Conservation (phyloP, 2,797 vertebrate species). For the Dicrostonyx torquatus region DNA sequence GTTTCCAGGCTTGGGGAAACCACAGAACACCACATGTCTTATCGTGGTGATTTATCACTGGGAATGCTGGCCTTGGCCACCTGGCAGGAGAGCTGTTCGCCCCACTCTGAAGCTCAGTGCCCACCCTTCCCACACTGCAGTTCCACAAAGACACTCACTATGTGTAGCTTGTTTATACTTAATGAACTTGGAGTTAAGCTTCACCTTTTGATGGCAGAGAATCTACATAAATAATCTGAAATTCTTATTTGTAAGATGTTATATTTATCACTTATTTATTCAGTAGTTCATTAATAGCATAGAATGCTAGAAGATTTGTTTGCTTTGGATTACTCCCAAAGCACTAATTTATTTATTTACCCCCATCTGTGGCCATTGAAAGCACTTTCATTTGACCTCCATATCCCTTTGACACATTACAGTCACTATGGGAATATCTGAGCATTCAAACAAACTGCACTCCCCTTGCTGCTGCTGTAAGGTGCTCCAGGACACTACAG, state of each 20-base stretch:
- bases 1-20: neutral
- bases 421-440: neutral
- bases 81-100: neutral
- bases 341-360: neutral
- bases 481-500: neutral
- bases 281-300: neutral
- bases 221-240: neutral
- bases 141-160: neutral
- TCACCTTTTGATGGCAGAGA: neutral
- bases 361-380: neutral
- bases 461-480: neutral
- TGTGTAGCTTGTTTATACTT: neutral
- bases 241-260: neutral
- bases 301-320: neutral
- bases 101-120: neutral
- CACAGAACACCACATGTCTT: neutral
- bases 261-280: neutral
- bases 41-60: neutral
- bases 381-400: neutral
- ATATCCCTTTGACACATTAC: neutral
- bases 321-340: neutral
- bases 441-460: neutral
- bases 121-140: neutral
- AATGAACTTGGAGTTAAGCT: neutral
- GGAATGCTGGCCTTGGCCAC: neutral